Evolutionary conservation across 2,113 vertebrate genomes (phyloP).

Genomic region (Hyperopisus bebe): DNA sequence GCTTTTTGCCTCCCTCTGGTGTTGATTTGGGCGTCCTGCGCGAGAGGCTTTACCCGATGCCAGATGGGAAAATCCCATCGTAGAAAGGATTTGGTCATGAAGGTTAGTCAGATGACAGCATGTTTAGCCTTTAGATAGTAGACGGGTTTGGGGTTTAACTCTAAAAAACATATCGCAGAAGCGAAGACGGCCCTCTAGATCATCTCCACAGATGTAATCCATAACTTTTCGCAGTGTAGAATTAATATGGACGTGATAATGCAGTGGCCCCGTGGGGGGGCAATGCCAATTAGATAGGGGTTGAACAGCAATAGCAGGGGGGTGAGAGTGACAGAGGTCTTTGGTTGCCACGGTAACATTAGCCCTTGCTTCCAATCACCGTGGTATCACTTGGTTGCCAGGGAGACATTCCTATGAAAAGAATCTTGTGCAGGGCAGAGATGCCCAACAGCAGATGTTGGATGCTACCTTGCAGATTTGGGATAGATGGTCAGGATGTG

Average conservation of each 20-base stretch:
- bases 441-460: slow-evolving; percentile 36
- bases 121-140: background rate
- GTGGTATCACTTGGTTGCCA: slow-evolving; percentile 60
- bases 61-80: background rate
- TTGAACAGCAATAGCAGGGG: background rate
- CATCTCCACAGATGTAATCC: background rate
- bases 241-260: background rate
- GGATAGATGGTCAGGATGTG: slow-evolving; percentile 33
- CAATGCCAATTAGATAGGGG: background rate
- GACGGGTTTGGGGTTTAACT: background rate
- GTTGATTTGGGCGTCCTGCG: background rate
- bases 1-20: background rate
- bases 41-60: background rate
- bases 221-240: background rate
- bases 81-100: background rate
- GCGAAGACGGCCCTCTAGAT: background rate
- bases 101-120: background rate
- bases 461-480: slow-evolving; percentile 31
- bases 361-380: slow-evolving; percentile 63
- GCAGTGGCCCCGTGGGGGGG: background rate
- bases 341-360: slow-evolving; percentile 67
- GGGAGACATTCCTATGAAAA: slow-evolving; percentile 59
- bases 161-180: background rate
- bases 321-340: slow-evolving; percentile 49
- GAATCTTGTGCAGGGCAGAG: slow-evolving; percentile 34